Evolutionary conservation across 2,113 vertebrate species (phyloP), one percentile per base, ranked within the genome.

Genomic region (Callionymus lyra): DNA sequence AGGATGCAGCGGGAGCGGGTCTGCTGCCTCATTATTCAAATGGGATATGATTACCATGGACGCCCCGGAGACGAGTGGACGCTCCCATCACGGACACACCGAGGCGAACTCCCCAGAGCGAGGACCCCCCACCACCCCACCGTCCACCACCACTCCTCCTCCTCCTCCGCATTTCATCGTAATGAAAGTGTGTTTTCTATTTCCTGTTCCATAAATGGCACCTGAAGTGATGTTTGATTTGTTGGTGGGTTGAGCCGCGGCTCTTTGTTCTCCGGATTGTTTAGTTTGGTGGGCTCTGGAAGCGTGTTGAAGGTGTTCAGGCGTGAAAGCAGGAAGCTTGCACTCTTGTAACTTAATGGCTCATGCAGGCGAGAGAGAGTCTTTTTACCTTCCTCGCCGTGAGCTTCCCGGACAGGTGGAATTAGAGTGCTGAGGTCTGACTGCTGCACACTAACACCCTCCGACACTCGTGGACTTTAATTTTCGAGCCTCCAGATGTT

Each of bases 21-120:
- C 58, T 70, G 68, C 77, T 81, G 69, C 68, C 77, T 84, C 82
- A 82, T 83, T 84, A 83, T 84, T 84, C 76, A 76, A 82, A 84
- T 74, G 72, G 61, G 66, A 72, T 72, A 72, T 79, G 77, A 84
- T 82, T 80, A 77, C 65, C 72, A 71, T 59, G 51, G 70, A 72
- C 65, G n/a, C n/a, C 63, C 49, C 56, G 53, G 62, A 61, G 59
- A 68, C 55, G 6, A 12, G 49, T 41, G 65, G 58, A 46, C 71
- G 59, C 51, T 65, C 44, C 47, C 58, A 58, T 72, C 74, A 52
- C 18, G 44, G 50, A 59, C 35, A 54, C 47, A 42, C 70, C 35
- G 27, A 42, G 35, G 35, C 31, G 8, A 37, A 14, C 45, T 47
- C 40, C 44, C 56, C 15, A 27, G 47, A 59, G 48, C 33, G 15